Evolutionary conservation across 2,888 invertebrate genomes (phyloP), one percentile per base, ranked within the genome.

Genomic region (Toxonevra muliebris): DNA sequence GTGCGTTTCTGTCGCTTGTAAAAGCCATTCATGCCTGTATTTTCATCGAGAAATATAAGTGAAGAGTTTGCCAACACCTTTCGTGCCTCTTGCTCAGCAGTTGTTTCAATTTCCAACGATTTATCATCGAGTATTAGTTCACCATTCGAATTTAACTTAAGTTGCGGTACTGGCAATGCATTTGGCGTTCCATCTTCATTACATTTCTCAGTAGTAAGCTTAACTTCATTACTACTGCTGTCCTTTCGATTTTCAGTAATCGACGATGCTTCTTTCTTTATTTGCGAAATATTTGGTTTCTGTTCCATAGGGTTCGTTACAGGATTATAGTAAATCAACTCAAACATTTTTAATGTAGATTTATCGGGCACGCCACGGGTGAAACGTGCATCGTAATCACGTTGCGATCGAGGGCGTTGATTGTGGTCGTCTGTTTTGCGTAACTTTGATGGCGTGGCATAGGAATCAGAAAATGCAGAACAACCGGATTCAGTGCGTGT

Each of bases 311-410:
- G 93, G 85, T 93, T 93, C 12, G 89, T 87, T 1, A 87, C 83
- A 5, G 96, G 96, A 86, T 97, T 97, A 86, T 94, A 96, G 86
- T 92, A 95, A 78, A 97, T 95, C 63, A 96, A 89, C 85, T 97
- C 96, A 75, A 93, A 92, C 95, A 97, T 96, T 57, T 93, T 96
- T 74, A 97, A 88, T 72, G 87, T 87, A 0, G 89, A 88, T 66
- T 91, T 90, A 74, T 91, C 91, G 0, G 89, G 89, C 7, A 80
- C 75, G 3, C 79, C 81, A 58, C 81, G 81, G 7, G 73, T 73
- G 8, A 81, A 81, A 1, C 83, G 79, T 9, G 78, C 77, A 60
- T 82, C 81, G 54, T 78, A 82, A 57, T 83, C 83, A 3, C 79
- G 85, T 53, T 80, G 76, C 10, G 85, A 74, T 68, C 76, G 70